Evolutionary conservation across 1,140 invertebrate genomes (phyloP), one percentile per base, ranked within the genome.

Genomic region (Leptoteleia sp.): DNA sequence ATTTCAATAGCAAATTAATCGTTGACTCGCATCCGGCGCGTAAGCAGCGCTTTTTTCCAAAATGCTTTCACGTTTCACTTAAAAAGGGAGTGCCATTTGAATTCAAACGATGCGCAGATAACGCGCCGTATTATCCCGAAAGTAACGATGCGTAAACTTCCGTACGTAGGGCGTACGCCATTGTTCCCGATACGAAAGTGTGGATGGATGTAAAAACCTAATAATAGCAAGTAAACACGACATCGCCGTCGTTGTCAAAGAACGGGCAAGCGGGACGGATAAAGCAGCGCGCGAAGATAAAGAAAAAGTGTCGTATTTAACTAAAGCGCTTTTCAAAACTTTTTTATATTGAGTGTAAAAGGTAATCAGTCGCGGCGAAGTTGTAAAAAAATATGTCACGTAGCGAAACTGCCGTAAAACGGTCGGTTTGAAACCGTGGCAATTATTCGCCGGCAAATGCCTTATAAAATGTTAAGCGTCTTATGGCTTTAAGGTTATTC

Each of bases 81-180:
- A 38, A 71, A 77, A 77, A 72, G 45, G 40, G 43, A n/a, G 61
- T 22, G 45, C 9, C 40, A 78, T 78, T 78, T 78, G 67, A 78
- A 78, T 78, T 78, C 48, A 78, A 78, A 78, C 67, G 67, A 78
- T 65, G 76, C 61, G 76, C 72, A 72, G 67, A 78, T 78, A 78
- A 78, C 67, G 59, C 45, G 67, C 40, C 17, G 67, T 29, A 78
- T 78, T 78, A 78, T 78, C 55, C 76, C 43, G 27, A 67, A 72
- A 67, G 67, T 78, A 78, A 78, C 76, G 76, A 72, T 29, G 76
- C 67, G 76, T 78, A 78, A 78, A 72, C 62, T 54, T 67, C 40
- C 50, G 68, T 38, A 47, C 52, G 33, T 71, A 25, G 40, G 35
- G 52, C 15, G 22, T 67, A 67, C 29, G 62, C 11, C 31, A 43